Base-by-base conservation (phyloP, 2,797 vertebrate genomes). In the Spheniscus humboldti region DNA sequence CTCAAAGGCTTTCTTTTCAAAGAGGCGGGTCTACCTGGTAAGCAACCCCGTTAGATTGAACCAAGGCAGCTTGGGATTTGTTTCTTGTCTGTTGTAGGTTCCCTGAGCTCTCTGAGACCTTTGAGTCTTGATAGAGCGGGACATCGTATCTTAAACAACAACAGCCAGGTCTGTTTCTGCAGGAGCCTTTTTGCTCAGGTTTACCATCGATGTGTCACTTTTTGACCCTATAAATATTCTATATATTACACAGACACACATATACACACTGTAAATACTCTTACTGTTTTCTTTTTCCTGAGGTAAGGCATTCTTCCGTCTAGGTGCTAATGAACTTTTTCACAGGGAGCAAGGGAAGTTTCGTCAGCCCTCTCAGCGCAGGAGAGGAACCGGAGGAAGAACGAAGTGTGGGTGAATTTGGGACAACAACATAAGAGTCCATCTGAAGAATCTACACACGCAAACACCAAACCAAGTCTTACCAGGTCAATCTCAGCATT, bases 401-500 rank as follows among this genome's bases (percentile, higher is more conserved):
- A 39, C 24, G 45, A 85, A 31, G 41, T 1, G 6, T n/a, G 27
- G 18, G 18, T 62, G 45, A 47, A 43, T 73, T 20, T 64, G 68
- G 35, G n/a, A 45, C 13, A 48, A 52, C 4, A 35, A 33, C 57
- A 37, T 13, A 24, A 24, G 9, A 45, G 35, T 33, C 59, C 19
- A 22, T 8, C 48, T 31, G 56, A n/a, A 74, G 45, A 75, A 75
- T 7, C 28, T 11, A 22, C 60, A 72, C 11, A 13, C 55, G 55
- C 14, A 31, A 64, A 93, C 50, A 96, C 86, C 73, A 90, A 90
- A 64, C 83, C 31, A 25, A 41, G 24, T 7, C 96, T 98, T 97
- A 99, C 99, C 98, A 99, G 91, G 87, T 98, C 97, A 86, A 97
- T 96, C 39, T 98, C 96, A 66, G 97, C 96, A 86, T 86, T 98